Evolutionary conservation across 2,797 vertebrate species (phyloP).

Genomic region (Sebastes diaconus): DNA sequence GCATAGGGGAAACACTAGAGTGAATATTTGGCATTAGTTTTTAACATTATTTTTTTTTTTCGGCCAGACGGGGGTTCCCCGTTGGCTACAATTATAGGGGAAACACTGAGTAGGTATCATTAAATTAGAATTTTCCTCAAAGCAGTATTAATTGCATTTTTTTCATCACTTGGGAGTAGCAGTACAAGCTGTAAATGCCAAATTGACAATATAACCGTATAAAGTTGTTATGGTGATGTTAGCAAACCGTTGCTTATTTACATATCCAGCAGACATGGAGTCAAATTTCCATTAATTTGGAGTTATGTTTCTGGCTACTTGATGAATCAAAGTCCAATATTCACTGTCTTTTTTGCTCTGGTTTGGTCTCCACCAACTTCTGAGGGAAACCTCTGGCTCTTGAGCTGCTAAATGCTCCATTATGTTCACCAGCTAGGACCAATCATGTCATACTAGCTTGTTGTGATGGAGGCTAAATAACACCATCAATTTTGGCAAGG

Average conservation of each 20-base stretch:
- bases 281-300: not conserved
- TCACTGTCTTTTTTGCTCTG: not conserved
- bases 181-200: not conserved
- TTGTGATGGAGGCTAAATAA: no score
- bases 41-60: no score
- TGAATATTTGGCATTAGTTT: no score
- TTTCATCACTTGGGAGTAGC: not conserved
- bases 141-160: not conserved
- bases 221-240: not conserved
- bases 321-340: not conserved
- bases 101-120: not conserved
- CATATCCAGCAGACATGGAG: not conserved
- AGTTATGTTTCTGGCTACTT: not conserved
- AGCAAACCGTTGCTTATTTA: not conserved
- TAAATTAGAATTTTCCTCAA: not conserved
- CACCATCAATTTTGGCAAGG: no score
- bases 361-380: not conserved
- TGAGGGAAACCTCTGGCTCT: not conserved
- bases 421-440: not conserved
- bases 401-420: not conserved
- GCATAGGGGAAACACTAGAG: accelerated
- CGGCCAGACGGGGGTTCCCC: no score
- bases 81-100: no score
- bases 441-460: no score
- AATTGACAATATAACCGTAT: not conserved